Conservation (phyloP, 2,797 vertebrate genomes). For the Cheirogaleus major region DNA sequence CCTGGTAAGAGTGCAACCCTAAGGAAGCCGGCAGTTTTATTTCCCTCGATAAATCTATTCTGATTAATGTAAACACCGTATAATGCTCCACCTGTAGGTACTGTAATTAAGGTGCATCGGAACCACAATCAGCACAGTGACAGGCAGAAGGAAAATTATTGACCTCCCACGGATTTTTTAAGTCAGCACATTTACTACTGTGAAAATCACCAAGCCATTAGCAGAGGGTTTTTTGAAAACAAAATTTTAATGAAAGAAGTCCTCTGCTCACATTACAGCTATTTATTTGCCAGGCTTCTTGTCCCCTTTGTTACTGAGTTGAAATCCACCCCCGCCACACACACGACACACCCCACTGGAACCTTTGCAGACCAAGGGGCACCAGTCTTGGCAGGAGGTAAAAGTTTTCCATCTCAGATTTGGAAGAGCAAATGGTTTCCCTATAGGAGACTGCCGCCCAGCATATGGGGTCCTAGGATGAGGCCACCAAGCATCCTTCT, state of each 20-base stretch:
- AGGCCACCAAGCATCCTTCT: background rate
- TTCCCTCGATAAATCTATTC: constrained; percentile 44
- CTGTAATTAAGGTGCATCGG: constrained; percentile 57
- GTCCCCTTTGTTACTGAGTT: background rate
- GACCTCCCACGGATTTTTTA: constrained; percentile 69
- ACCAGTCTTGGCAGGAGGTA: background rate
- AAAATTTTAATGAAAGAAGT: constrained; percentile 30
- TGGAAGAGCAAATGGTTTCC: constrained; percentile 78
- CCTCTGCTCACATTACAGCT: constrained; percentile 13
- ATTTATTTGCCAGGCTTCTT: background rate
- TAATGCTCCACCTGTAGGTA: constrained; percentile 58
- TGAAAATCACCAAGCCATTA: constrained; percentile 71
- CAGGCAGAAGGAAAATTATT: constrained; percentile 57
- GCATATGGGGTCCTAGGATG: background rate
- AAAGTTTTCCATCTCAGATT: background rate
- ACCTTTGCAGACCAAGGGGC: background rate
- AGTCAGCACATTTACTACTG: constrained; percentile 71
- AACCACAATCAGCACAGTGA: constrained; percentile 48
- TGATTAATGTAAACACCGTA: constrained; percentile 61
- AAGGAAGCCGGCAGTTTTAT: constrained; percentile 25
- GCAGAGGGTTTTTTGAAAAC: constrained; percentile 1
- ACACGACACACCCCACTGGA: accelerated
- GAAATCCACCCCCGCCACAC: background rate
- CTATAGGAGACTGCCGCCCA: constrained; percentile 56
- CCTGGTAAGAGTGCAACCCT: background rate